phyloP scores from a whole-genome alignment of 2,888 invertebrate species.

The Clepsis dumicolana region DNA sequence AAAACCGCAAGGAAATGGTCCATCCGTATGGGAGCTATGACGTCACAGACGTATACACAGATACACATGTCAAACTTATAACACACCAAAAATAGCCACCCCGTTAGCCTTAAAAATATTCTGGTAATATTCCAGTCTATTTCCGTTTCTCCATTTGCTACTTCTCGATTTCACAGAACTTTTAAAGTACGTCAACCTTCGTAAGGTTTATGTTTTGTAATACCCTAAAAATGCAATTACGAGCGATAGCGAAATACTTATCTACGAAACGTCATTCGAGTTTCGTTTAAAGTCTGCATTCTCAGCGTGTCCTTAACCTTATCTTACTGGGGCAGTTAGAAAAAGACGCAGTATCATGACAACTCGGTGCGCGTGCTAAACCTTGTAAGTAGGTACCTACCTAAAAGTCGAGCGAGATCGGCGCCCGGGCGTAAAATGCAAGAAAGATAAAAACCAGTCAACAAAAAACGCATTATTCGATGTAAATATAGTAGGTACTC shows the following conservation, averaged over 20 bases:
- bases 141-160: neutral
- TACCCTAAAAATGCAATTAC: constrained; percentile 20
- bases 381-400: no score
- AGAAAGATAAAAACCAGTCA: constrained; percentile 49
- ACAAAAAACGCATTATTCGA: constrained; percentile 48
- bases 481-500: constrained; percentile 25
- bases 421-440: constrained; percentile 46
- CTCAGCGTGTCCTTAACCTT: constrained; percentile 1
- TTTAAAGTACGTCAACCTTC: neutral
- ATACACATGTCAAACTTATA: no score
- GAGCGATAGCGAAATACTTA: constrained; percentile 4
- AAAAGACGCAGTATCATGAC: neutral
- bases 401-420: constrained; percentile 8
- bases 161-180: neutral
- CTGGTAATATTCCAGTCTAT: no score
- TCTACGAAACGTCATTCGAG: constrained; percentile 23
- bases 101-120: neutral
- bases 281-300: constrained; percentile 26
- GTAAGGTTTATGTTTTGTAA: constrained; percentile 20
- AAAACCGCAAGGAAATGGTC: no score
- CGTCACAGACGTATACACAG: no score
- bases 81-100: no score
- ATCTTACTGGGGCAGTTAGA: neutral
- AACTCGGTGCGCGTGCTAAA: constrained; percentile 6
- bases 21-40: no score